A percentile compares a stretch with the other conserved stretches of the same genome.
phyloP scores from a whole-genome alignment of 2,113 vertebrate genomes.

The Pterocles gutturalis region DNA sequence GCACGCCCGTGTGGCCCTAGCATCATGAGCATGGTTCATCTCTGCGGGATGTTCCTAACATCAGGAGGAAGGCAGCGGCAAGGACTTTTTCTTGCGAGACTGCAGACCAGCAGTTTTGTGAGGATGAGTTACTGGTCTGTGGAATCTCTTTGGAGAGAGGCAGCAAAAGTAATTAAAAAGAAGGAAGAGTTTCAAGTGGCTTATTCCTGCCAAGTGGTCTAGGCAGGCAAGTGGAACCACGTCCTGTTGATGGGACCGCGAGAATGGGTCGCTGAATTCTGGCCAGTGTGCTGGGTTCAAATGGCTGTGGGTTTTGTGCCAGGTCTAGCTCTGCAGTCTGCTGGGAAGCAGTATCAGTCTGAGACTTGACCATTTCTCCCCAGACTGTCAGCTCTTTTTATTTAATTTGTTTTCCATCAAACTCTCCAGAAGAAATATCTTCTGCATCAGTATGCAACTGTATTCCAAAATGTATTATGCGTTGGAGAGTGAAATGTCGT shows the following conservation, averaged over 20 bases:
- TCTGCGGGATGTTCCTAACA: not conserved
- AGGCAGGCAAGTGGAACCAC: not conserved
- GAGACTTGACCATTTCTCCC: conserved; percentile 6
- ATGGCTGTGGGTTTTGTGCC: not conserved
- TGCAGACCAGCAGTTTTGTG: not conserved
- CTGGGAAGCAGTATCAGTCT: conserved; percentile 11
- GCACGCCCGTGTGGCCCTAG: fast-evolving
- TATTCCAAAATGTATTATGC: not conserved
- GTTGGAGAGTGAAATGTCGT: not conserved
- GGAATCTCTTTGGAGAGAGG: not conserved
- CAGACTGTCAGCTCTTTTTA: not conserved
- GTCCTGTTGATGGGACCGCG: not conserved
- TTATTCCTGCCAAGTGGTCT: not conserved
- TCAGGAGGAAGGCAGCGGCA: not conserved
- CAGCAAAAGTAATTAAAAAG: conserved; percentile 8
- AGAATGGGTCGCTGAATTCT: not conserved
- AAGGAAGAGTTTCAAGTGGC: not conserved
- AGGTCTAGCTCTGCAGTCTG: conserved; percentile 7
- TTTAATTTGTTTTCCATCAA: conserved; percentile 40
- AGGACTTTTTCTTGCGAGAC: not conserved
- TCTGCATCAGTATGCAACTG: not conserved
- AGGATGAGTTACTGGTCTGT: not conserved
- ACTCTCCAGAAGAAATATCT: not conserved
- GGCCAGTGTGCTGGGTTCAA: not conserved
- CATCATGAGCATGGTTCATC: not conserved